Conservation (phyloP, 2,797 vertebrate species). For the Champsocephalus gunnari region DNA sequence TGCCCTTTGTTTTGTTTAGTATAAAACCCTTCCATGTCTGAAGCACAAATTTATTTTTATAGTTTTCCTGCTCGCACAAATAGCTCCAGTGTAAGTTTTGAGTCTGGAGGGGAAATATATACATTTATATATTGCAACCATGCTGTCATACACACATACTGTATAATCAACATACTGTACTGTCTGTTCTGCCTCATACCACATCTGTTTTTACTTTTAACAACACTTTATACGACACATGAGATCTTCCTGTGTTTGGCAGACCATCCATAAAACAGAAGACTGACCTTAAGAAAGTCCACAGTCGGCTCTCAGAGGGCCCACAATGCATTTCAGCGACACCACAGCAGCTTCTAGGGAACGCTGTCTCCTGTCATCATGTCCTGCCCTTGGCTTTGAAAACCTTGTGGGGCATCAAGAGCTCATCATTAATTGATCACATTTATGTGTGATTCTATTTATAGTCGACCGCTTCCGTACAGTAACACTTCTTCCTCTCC, state of each 20-base stretch:
- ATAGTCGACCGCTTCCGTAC: conserved; percentile 32
- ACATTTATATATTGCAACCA: background rate
- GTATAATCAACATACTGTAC: conserved; percentile 3
- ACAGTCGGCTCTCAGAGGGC: background rate
- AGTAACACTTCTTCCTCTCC: conserved; percentile 15
- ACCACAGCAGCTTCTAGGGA: conserved; percentile 35
- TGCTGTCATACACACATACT: background rate
- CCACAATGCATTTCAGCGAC: conserved; percentile 42
- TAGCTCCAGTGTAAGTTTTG: background rate
- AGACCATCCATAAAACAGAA: conserved; percentile 22
- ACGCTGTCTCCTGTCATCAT: conserved; percentile 32
- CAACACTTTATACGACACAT: background rate
- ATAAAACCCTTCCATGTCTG: background rate
- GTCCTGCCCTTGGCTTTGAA: conserved; percentile 51
- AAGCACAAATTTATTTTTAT: background rate
- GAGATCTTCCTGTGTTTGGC: conserved; percentile 19
- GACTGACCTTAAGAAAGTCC: conserved; percentile 27
- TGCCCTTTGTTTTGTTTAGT: background rate
- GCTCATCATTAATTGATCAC: conserved; percentile 71
- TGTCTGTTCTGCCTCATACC: background rate
- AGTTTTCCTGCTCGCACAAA: background rate
- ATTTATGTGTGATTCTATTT: conserved; percentile 62
- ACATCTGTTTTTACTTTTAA: conserved; percentile 13
- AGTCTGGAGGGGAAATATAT: background rate
- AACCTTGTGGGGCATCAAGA: conserved; percentile 37